phyloP scores from a whole-genome alignment of 2,888 invertebrate species.

The Xanthia icteritia region DNA sequence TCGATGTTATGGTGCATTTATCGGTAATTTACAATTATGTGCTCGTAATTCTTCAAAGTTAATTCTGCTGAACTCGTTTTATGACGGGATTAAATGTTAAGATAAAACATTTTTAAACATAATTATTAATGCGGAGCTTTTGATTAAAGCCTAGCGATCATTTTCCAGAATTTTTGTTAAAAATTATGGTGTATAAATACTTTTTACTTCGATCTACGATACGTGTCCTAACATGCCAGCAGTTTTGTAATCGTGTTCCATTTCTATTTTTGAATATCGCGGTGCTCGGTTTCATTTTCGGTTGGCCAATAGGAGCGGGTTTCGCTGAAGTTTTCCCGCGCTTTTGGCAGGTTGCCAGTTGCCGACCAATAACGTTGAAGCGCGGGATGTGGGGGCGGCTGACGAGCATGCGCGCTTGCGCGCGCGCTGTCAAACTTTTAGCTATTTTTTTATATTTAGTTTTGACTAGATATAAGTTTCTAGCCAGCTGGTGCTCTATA shows the following conservation, averaged over 20 bases:
- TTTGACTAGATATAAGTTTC: constrained; percentile 70
- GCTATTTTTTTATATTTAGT: constrained; percentile 74
- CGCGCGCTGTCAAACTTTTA: constrained; percentile 72
- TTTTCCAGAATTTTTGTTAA: constrained; percentile 9
- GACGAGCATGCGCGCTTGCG: constrained; percentile 74
- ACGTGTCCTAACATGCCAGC: constrained; percentile 60
- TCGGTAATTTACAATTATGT: constrained; percentile 54
- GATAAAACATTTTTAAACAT: constrained; percentile 32
- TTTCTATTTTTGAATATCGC: constrained; percentile 90
- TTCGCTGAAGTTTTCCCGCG: constrained; percentile 84
- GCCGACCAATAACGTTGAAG: constrained; percentile 82
- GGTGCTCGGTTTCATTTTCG: constrained; percentile 88
- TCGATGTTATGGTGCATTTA: constrained; percentile 62
- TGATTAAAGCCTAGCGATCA: background rate
- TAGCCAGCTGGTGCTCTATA: constrained; percentile 66
- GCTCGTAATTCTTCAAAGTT: constrained; percentile 43
- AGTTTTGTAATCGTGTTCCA: constrained; percentile 77
- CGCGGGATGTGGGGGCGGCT: constrained; percentile 80
- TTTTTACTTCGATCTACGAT: constrained; percentile 58
- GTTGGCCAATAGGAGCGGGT: constrained; percentile 81
- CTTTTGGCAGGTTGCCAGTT: constrained; percentile 87
- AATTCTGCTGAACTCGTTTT: constrained; percentile 24
- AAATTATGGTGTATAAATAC: constrained; percentile 36
- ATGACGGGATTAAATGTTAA: constrained; percentile 18
- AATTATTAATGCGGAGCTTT: constrained; percentile 10